These are phyloP conservation scores for Drosophila lacteicornis DNA, from an alignment of 1,140 invertebrate species.

Conservation along the genomic window DNA sequence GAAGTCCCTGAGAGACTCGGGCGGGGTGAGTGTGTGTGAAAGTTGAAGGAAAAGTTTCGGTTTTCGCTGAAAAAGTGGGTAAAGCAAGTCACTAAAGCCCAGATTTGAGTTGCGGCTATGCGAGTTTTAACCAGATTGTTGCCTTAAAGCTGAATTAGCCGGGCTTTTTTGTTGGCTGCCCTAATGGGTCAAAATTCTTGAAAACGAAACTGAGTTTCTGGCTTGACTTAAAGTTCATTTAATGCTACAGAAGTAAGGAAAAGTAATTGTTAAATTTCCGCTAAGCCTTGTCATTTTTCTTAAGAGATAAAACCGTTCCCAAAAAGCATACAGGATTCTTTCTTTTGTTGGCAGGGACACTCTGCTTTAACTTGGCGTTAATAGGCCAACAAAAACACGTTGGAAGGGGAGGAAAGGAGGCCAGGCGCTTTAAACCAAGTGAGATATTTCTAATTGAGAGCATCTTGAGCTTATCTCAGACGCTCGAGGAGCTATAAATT, in stretches of 20 bases:
- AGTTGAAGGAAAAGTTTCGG: constrained; percentile 67
- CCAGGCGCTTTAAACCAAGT: constrained; percentile 10
- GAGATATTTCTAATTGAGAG: constrained; percentile 46
- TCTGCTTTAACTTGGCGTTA: constrained; percentile 6
- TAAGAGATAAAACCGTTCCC: neutral
- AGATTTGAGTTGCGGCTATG: constrained; percentile 63
- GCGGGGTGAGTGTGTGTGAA: constrained; percentile 32
- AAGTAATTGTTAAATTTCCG: neutral
- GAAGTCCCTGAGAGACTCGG: constrained; percentile 30
- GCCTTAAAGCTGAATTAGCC: constrained; percentile 75
- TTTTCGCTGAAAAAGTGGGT: constrained; percentile 33
- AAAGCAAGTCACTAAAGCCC: constrained; percentile 41
- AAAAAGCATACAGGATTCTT: too few species aligned
- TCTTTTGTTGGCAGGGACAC: neutral
- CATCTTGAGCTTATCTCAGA: constrained; percentile 27
- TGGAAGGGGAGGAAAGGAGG: neutral
- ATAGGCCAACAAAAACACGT: neutral
- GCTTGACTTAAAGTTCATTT: neutral
- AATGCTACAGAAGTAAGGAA: too few species aligned
- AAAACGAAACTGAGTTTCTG: neutral
- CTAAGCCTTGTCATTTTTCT: neutral
- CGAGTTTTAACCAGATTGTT: constrained; percentile 74
- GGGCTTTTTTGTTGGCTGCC: constrained; percentile 32
- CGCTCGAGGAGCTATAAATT: constrained; percentile 60
- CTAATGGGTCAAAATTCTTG: constrained; percentile 6